These are phyloP conservation scores for Mormyrus iriodes DNA, from an alignment of 2,113 vertebrate species.

Conservation along the genomic window DNA sequence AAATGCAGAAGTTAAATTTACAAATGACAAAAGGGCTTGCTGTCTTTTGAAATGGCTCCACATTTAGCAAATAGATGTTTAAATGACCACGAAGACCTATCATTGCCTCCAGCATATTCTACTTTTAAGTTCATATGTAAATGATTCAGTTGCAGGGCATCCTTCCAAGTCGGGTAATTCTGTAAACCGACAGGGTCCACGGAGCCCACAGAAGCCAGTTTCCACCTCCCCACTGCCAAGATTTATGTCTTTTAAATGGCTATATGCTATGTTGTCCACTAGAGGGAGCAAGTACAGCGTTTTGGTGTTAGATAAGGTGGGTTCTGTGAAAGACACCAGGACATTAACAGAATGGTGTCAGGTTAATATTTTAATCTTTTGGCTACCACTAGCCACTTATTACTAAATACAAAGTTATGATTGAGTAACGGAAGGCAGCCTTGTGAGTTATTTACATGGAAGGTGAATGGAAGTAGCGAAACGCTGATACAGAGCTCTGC, in stretches of 20 bases:
- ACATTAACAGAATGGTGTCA: not conserved
- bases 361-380: not conserved
- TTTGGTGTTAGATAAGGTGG: not conserved
- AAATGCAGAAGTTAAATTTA: not conserved
- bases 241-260: not conserved
- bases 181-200: not conserved
- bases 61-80: not conserved
- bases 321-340: not conserved
- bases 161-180: not conserved
- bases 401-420: not conserved
- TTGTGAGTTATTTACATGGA: not conserved
- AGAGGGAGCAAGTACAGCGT: constrained; percentile 24
- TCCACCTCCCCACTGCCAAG: not conserved
- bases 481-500: not conserved
- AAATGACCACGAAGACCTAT: not conserved
- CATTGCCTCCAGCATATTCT: not conserved
- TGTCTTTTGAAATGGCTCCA: not conserved
- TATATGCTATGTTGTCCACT: constrained; percentile 28
- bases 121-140: not conserved
- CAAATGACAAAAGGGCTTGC: not conserved
- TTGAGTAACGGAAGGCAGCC: not conserved
- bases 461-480: not conserved
- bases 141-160: not conserved
- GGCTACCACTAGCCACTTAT: not conserved
- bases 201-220: not conserved